These are phyloP conservation scores for Odontothrips loti DNA, from an alignment of 2,888 invertebrate genomes.

Conservation along the genomic window DNA sequence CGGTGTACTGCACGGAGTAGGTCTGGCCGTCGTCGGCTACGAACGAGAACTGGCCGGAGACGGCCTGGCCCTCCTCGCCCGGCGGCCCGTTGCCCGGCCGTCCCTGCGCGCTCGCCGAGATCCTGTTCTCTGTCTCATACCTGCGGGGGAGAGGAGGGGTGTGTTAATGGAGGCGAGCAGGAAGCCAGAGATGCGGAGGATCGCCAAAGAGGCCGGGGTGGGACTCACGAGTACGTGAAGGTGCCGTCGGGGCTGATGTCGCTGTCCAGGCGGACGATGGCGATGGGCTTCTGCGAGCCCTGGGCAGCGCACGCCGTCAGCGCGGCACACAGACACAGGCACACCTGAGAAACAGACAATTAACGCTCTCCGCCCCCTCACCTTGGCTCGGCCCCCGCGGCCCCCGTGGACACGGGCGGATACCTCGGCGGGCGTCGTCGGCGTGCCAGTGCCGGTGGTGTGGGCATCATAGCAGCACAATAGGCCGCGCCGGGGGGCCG, in stretches of 20 bases:
- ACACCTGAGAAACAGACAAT: background rate
- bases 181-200: too few species aligned
- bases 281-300: conserved; percentile 41
- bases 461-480: conserved; percentile 1
- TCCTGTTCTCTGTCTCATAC: conserved; percentile 21
- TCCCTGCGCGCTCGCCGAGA: conserved; percentile 3
- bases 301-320: conserved; percentile 2
- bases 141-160: background rate
- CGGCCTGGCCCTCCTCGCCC: conserved; percentile 1
- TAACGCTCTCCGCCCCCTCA: background rate
- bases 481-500: background rate
- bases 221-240: conserved; percentile 54
- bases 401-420: background rate
- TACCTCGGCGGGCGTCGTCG: too few species aligned
- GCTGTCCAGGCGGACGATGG: conserved; percentile 47
- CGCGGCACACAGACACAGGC: background rate
- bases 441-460: background rate
- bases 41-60: background rate
- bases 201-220: background rate
- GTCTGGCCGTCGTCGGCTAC: conserved; percentile 18
- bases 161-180: too few species aligned
- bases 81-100: conserved; percentile 11
- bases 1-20: conserved; percentile 21
- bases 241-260: conserved; percentile 53
- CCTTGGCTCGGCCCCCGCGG: background rate